Base-by-base conservation (phyloP, 1,140 invertebrate genomes). In the Drosophila burlai region DNA sequence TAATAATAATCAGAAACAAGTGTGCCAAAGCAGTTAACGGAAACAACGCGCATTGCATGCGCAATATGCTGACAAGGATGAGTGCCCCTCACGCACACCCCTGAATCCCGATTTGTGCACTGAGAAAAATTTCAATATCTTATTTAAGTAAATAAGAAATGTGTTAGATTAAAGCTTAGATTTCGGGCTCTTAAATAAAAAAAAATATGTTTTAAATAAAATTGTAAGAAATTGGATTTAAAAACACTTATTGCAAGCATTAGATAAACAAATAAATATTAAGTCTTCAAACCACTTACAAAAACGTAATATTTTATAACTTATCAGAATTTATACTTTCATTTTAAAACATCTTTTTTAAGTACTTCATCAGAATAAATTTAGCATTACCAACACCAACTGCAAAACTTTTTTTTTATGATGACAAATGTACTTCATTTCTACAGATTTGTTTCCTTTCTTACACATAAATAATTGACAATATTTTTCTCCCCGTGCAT, bases 1-100 rank as follows among this genome's bases (percentile, higher is more conserved):
- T 85, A 90, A 90, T 90, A 90, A 90, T 90, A 90, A 90, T 90
- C 85, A 90, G 85, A 90, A 91, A 90, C 85, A 90, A 90, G 85
- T 90, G 85, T 90, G 85, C 82, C 81, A 90, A 89, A 89, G 86
- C 85, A 90, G 85, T 90, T 90, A 90, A 90, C 85, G 85, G 85
- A 90, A 90, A 85, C 82, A 89, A 89, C 84, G 86, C 82, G 85
- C 82, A 85, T 67, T 90, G 85, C 85, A 90, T 90, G 85, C 85
- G 81, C 79, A 90, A 90, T 84, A 87, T 77, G 81, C 77, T 72
- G 66, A 49, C 77, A 66, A 71, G 79, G 74, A 81, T 75, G 83
- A 81, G 82, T 62, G 61, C 78, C 58, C 64, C 58, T 31, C 65
- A 34, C 40, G 24, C 43, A 57, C 59, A 40, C 36, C 54, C 40